Conservation (phyloP, 1,140 invertebrate species). For the Harlomillsia oculata region DNA sequence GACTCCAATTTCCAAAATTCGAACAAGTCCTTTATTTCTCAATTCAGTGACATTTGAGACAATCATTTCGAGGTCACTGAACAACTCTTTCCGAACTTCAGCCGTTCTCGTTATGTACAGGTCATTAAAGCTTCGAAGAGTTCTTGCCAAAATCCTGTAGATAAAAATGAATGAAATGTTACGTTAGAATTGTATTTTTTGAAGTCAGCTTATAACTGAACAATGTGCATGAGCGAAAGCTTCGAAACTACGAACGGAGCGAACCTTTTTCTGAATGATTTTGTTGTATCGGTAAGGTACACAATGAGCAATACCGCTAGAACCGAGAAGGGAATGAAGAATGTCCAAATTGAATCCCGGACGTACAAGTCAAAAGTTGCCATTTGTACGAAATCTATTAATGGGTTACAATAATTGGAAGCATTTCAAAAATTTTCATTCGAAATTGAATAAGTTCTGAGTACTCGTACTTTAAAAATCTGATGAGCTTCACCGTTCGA, state of each 20-base stretch:
- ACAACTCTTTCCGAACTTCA: constrained; percentile 23
- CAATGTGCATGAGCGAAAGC: neutral
- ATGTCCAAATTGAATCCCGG: constrained; percentile 25
- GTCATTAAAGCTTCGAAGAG: constrained; percentile 12
- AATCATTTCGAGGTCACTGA: constrained; percentile 24
- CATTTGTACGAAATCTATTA: constrained; percentile 7
- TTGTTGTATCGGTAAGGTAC: constrained; percentile 11
- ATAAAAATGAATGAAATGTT: neutral
- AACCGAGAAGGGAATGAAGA: constrained; percentile 12
- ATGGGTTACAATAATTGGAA: neutral
- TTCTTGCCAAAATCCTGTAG: constrained; percentile 23
- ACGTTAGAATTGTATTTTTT: neutral
- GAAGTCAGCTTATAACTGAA: neutral
- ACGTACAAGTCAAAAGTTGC: constrained; percentile 14
- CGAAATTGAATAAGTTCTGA: no score
- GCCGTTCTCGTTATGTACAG: constrained; percentile 14
- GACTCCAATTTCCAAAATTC: constrained; percentile 36
- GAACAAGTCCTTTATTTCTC: constrained; percentile 27
- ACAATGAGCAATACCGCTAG: constrained; percentile 6
- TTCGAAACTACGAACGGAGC: neutral
- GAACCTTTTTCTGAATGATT: constrained; percentile 21
- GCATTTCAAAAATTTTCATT: neutral
- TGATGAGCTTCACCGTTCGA: neutral
- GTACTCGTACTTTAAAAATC: no score
- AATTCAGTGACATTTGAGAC: constrained; percentile 25